Evolutionary conservation across 2,113 vertebrate species (phyloP), one percentile per base, ranked within the genome.

Genomic region (Trichechus manatus): DNA sequence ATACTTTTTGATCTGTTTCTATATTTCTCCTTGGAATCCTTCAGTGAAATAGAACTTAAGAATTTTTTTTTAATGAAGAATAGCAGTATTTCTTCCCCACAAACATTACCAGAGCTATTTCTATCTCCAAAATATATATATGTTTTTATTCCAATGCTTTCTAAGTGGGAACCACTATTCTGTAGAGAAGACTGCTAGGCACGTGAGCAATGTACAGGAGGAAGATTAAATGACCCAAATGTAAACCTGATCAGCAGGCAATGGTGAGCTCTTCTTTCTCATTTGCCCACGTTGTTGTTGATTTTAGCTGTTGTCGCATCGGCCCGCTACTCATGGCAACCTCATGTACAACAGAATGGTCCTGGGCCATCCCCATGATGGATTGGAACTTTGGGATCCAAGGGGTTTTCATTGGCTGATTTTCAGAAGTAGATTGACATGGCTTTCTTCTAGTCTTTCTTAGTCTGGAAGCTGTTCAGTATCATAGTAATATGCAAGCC

Each of bases 171-270:
- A 56, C 86, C 29, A 56, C 25, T 59, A 22, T 61, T 90, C 39
- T 83, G 20, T 22, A 87, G 72, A 36, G 36, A 72, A 85, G 66
- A 63, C 10, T 96, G 39, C 59, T 83, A 75, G 72, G 4, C 17
- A 53, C 5, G 56, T 25, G 13, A n/a, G 2, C 47, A 20, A 77
- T 27, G 42, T 82, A 87, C 70, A 91, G 11, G 0, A 94, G 72
- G 61, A 74, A 97, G 80, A 75, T 84, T 70, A 92, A 98, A 89
- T 79, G 78, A 97, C 56, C 75, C 87, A 97, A 94, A 88, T 79
- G 19, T 36, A 94, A 96, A 42, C 31, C 75, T 87, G 93, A 87
- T 42, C 87, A 87, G 78, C 72, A 95, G 96, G 80, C 36, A 95
- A 87, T 47, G 39, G 33, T 31, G 87, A 97, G 47, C n/a, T 44